These are phyloP conservation scores for Antennarius maculatus DNA, from an alignment of 2,797 vertebrate species.

Conservation along the genomic window DNA sequence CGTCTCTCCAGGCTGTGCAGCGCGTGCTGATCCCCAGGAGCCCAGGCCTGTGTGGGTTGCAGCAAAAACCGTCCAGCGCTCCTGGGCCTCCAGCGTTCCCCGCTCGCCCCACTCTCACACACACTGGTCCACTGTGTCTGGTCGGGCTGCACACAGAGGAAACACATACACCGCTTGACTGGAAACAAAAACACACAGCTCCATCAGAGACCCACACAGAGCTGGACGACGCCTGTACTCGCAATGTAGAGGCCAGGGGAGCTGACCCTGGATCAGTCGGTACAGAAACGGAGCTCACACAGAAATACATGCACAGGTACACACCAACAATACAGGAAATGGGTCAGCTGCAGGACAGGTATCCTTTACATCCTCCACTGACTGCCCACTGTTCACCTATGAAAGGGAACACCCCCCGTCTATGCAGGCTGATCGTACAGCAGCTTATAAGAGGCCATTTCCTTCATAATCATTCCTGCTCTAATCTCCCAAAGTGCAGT, in stretches of 20 bases:
- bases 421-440: conserved; percentile 32
- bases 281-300: conserved; percentile 19
- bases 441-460: conserved; percentile 69
- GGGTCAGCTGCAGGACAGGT: conserved; percentile 57
- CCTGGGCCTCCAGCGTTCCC: conserved; percentile 33
- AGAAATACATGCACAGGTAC: conserved; percentile 31
- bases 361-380: conserved; percentile 68
- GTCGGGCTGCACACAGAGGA: conserved; percentile 54
- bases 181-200: conserved; percentile 71
- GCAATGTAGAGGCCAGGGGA: conserved; percentile 61
- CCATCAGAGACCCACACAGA: conserved; percentile 45
- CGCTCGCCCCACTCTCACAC: conserved; percentile 20
- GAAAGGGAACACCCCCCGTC: conserved; percentile 67
- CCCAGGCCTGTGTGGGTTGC: conserved; percentile 48
- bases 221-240: conserved; percentile 45
- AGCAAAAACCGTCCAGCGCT: conserved; percentile 48
- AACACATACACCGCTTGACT: conserved; percentile 58
- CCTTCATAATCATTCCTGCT: conserved; percentile 65
- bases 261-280: conserved; percentile 31
- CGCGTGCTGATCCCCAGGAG: conserved; percentile 72
- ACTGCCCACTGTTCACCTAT: conserved; percentile 47
- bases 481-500: conserved; percentile 62
- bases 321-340: conserved; percentile 61
- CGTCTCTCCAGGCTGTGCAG: conserved; percentile 47
- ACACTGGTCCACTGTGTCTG: conserved; percentile 62